Percentiles rank a stretch among this genome's conserved stretches.
Evolutionary conservation across 2,888 invertebrate genomes (phyloP).

Genomic region (Sialis fuliginosa): DNA sequence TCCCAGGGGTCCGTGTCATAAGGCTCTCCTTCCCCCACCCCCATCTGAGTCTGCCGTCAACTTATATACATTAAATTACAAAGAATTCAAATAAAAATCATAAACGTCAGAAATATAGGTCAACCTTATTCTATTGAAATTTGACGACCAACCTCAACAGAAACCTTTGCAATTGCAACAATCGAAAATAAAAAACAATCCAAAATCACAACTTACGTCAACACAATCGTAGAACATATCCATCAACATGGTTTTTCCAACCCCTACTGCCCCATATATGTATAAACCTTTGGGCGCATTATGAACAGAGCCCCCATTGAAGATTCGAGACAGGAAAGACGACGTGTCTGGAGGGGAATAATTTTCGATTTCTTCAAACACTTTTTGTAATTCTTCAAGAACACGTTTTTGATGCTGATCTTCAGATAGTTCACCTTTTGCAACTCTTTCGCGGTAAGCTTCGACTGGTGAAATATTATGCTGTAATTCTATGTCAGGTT

Average conservation of each 20-base stretch:
- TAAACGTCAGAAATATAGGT: background rate
- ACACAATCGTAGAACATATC: constrained; percentile 84
- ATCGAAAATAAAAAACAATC: constrained; percentile 14
- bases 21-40: too few relatives aligned
- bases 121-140: background rate
- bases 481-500: background rate
- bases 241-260: constrained; percentile 99
- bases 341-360: constrained; percentile 34
- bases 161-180: constrained; percentile 6
- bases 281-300: constrained; percentile 64
- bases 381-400: constrained; percentile 45
- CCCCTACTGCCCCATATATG: constrained; percentile 79
- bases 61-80: background rate
- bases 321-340: constrained; percentile 22
- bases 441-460: constrained; percentile 37
- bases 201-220: constrained; percentile 22
- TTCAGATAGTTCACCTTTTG: constrained; percentile 35
- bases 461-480: constrained; percentile 25
- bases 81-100: background rate
- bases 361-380: constrained; percentile 42
- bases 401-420: constrained; percentile 62
- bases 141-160: background rate
- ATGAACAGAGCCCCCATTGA: constrained; percentile 13
- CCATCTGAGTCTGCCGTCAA: too few relatives aligned
- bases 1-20: too few relatives aligned